Base-by-base conservation (phyloP, 2,797 vertebrate genomes). In the Melanotaenia pygmaea region DNA sequence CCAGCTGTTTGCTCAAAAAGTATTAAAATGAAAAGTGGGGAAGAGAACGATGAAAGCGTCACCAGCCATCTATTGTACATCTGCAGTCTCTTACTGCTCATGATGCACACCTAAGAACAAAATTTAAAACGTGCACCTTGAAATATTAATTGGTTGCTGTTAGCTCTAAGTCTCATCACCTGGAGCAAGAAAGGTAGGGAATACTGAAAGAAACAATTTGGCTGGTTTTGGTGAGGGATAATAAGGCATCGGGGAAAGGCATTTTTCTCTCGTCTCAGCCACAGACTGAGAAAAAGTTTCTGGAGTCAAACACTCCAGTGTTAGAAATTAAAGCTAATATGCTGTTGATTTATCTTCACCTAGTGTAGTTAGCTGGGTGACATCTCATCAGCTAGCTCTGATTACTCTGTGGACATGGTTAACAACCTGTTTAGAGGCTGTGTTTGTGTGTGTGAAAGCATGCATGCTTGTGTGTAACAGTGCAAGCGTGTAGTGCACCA, bases 71-170 rank as follows among this genome's bases (percentile, higher is more conserved):
- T 60, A 75, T 89, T 91, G 84, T 90, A 82, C 76, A 84, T 81
- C 82, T 85, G 82, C 78, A 78, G 74, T 85, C 74, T 74, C 79
- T 61, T 80, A 70, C 77, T 84, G 67, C 88, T 86, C 74, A 70
- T 30, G 7, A 70, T 76, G 75, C 67, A 67, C 70, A 74, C 72
- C 45, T 73, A 43, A 43, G 3, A 82, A 91, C 88, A 91, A 91
- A 93, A 92, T 83, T 83, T 74, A 56, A 72, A 88, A 87, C 89
- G 84, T 91, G 87, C 86, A 69, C 79, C 84, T 86, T 87, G 84
- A 91, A 90, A 92, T 90, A 93, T 94, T 90, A 93, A 93, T 93
- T 90, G 87, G 77, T 84, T 77, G 84, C 88, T 78, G 82, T 91
- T 91, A 83, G 85, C 81, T 71, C 72, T 64, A 81, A 82, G 71